Evolutionary conservation across 2,113 vertebrate genomes (phyloP), one percentile per base, ranked within the genome.

Genomic region (Rhinogobius similis): DNA sequence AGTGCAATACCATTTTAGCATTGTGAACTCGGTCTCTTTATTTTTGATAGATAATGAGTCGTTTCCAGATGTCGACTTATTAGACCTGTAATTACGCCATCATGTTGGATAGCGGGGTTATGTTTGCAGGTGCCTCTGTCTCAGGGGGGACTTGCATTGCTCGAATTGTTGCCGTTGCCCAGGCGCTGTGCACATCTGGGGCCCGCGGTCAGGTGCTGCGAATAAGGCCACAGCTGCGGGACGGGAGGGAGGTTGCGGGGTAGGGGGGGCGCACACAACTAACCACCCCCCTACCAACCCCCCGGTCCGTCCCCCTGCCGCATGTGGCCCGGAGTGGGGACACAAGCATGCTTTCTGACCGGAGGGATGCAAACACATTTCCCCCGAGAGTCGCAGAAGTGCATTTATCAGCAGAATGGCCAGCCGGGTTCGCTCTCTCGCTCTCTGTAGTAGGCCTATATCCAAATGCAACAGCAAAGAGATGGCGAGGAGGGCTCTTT

Each of bases 201-300:
- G 78, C 75, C 80, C 82, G 59, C 68, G 87, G 87, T 88, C 88
- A 90, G 90, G 87, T 92, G 90, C 79, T 83, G 81, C 61, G 88
- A 91, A 89, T 89, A 90, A 88, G 87, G 87, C 73, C 90, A 90
- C 90, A 89, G 87, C 90, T 91, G 90, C 89, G 77, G 77, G 32
- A 36, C 5, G 32, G 72, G 75, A 75, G 74, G 77, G 74, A 76
- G 85, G 68, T 73, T 79, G 72, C 12, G 23, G 12, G 52, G 24
- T 11, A 1, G 11, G 24, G 52, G n/a, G 12, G 10, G 23, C 20
- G 8, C 10, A n/a, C 23, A 24, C 23, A 26, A 24, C 52, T 23
- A 55, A 55, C 52, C 50, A 11, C 23, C 52, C 52, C 52, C 23
- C 10, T 7, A 77, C 61, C 26, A 27, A 58, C 69, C 62, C 73